A percentile compares a stretch with the other conserved stretches of the same genome.
Conservation (phyloP, 2,888 invertebrate species). For the Aporophyla lueneburgensis region DNA sequence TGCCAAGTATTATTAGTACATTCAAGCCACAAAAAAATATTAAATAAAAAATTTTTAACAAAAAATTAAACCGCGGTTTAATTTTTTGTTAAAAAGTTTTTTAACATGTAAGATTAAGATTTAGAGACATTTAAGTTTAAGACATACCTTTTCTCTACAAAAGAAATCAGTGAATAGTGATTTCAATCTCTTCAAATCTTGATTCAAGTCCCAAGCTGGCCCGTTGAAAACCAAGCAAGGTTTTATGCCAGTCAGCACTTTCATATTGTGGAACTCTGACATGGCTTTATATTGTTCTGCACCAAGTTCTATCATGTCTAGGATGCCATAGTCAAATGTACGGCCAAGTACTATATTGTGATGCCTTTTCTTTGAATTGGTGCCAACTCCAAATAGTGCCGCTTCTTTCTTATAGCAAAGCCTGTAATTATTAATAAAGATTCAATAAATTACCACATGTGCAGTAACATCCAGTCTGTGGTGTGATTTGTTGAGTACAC, state of each 20-base stretch:
- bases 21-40: no score
- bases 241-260: constrained; percentile 95
- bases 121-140: no score
- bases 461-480: neutral
- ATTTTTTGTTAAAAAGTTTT: no score
- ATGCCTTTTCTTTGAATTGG: constrained; percentile 98
- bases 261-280: constrained; percentile 94
- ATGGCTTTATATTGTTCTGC: constrained; percentile 95
- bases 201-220: constrained; percentile 95
- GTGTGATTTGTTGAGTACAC: neutral
- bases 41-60: no score
- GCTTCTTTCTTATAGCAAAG: constrained; percentile 96
- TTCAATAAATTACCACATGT: constrained; percentile 7
- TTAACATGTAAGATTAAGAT: no score
- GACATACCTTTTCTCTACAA: constrained; percentile 93
- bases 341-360: constrained; percentile 97
- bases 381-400: constrained; percentile 97
- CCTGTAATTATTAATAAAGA: constrained; percentile 75
- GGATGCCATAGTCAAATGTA: constrained; percentile 96
- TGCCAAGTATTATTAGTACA: no score
- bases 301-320: constrained; percentile 99
- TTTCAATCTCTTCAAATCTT: constrained; percentile 95
- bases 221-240: constrained; percentile 98
- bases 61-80: no score
- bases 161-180: constrained; percentile 98